Percentiles rank a stretch among this genome's conserved stretches.
Evolutionary conservation across 1,140 invertebrate genomes (phyloP).

Genomic region (Drosophila cardini): DNA sequence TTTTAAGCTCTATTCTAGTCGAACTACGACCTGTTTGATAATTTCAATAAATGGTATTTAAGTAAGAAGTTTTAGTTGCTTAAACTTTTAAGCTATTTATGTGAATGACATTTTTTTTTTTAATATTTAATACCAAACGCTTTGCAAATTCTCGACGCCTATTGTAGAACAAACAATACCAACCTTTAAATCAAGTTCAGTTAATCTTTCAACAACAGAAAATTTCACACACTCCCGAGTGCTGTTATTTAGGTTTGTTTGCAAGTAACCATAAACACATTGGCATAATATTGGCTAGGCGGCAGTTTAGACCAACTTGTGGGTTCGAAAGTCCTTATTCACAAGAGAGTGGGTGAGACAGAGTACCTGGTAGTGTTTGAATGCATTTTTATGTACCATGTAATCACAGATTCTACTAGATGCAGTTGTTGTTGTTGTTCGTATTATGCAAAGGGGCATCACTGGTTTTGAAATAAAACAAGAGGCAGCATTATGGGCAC

Average conservation of each 20-base stretch:
- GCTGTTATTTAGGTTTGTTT: not conserved
- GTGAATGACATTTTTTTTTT: too few species aligned
- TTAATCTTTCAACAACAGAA: not conserved
- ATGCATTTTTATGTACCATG: constrained; percentile 61
- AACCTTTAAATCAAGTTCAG: not conserved
- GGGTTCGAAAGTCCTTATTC: not conserved
- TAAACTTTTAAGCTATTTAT: too few species aligned
- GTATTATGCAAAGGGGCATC: constrained; percentile 29
- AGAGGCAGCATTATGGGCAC: constrained; percentile 24
- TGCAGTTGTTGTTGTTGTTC: constrained; percentile 26
- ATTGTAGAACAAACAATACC: not conserved
- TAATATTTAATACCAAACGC: too few species aligned
- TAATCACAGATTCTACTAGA: constrained; percentile 37
- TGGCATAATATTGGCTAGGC: constrained; percentile 23
- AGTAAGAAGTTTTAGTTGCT: too few species aligned
- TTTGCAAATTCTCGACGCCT: not conserved
- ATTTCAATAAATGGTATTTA: too few species aligned
- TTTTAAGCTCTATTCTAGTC: too few species aligned
- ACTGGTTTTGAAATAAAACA: constrained; percentile 34
- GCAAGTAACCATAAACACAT: constrained; percentile 24
- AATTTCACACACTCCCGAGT: not conserved
- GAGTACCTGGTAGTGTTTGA: constrained; percentile 14
- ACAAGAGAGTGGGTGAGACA: not conserved
- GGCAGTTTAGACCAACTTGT: not conserved
- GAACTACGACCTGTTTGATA: too few species aligned